phyloP scores from a whole-genome alignment of 2,113 vertebrate genomes.

The Elephas maximus region DNA sequence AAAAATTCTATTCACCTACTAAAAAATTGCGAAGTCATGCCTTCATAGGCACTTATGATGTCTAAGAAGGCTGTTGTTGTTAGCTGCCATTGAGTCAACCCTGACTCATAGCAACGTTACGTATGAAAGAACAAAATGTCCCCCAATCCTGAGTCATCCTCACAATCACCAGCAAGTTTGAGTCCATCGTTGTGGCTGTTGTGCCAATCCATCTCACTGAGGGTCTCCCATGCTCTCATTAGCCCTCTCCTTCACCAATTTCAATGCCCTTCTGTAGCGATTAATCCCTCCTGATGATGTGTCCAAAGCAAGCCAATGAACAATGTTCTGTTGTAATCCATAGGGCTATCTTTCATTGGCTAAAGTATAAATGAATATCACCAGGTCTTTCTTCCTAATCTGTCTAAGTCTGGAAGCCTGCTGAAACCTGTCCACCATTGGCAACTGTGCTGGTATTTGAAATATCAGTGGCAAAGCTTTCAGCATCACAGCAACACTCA shows the following conservation, averaged over 20 bases:
- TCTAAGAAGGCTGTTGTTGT: not conserved
- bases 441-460: not conserved
- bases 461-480: not conserved
- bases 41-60: not conserved
- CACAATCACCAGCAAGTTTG: not conserved
- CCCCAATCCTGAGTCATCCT: not conserved
- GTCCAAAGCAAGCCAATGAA: not conserved
- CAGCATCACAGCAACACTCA: not conserved
- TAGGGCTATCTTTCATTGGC: not conserved
- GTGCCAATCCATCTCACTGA: not conserved
- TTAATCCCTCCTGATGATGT: not conserved
- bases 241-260: not conserved
- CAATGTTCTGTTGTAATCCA: not conserved
- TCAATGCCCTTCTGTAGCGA: not conserved
- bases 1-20: conserved; percentile 1
- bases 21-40: not conserved
- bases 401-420: not conserved
- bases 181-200: not conserved
- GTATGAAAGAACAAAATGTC: not conserved
- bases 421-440: not conserved
- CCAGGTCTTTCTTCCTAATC: not conserved
- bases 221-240: not conserved
- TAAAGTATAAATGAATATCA: not conserved
- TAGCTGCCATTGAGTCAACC: not conserved
- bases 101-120: not conserved